phyloP scores from a whole-genome alignment of 2,888 invertebrate genomes.

The Drosophila mayaguana region DNA sequence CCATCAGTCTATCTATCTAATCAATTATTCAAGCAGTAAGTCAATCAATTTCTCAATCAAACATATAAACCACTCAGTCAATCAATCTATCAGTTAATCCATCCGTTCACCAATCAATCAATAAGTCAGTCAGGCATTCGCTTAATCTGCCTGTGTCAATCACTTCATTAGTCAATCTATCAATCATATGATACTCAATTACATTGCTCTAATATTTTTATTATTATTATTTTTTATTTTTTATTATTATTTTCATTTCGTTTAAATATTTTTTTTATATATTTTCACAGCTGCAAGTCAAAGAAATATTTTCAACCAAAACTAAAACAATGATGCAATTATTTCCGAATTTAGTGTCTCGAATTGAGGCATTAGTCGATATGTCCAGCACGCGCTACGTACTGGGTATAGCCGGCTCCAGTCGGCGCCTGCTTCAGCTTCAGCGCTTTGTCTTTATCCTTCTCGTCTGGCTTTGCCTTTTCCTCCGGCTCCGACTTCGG shows the following conservation, averaged over 20 bases:
- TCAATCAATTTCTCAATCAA: no score
- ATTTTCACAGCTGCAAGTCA: constrained; percentile 1
- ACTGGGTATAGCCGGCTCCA: not conserved
- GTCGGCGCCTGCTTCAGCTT: not conserved
- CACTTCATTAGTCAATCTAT: no score
- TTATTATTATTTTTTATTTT: not conserved
- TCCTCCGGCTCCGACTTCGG: not conserved
- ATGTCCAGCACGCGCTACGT: not conserved
- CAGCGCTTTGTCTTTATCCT: not conserved
- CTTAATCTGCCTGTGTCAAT: no score
- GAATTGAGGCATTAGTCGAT: not conserved
- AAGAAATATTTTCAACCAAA: constrained; percentile 11
- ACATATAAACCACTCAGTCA: no score
- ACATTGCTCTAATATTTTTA: not conserved
- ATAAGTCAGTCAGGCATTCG: no score
- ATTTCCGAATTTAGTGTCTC: constrained; percentile 34
- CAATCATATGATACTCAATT: not conserved
- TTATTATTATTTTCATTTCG: not conserved
- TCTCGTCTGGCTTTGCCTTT: not conserved
- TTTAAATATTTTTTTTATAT: not conserved
- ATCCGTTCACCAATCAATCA: no score
- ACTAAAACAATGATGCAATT: constrained; percentile 19
- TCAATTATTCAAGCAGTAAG: not conserved
- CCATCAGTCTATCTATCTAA: not conserved
- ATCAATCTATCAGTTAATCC: no score